These are phyloP conservation scores for Blomia tropicalis DNA, from an alignment of 2,888 invertebrate species.

Conservation along the genomic window DNA sequence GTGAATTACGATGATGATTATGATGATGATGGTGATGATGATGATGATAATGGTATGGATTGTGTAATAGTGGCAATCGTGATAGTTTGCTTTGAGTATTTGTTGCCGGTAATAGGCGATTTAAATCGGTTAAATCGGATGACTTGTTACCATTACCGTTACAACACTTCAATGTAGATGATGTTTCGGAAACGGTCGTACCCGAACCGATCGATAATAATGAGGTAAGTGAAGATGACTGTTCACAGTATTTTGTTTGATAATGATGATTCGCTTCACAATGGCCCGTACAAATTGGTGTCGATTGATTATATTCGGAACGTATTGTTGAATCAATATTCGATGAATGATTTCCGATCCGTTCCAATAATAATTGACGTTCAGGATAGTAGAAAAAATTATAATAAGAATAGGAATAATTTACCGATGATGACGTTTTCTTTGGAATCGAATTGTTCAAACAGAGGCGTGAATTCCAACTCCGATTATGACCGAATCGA, in stretches of 20 bases:
- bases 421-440: background rate
- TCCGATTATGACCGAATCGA: no score
- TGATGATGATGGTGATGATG: conserved; percentile 4
- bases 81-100: background rate
- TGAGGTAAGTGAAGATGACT: background rate
- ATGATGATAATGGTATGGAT: background rate
- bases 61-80: no score
- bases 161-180: background rate
- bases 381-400: conserved; percentile 9
- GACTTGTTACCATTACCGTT: background rate
- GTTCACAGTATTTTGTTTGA: background rate
- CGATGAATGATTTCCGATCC: no score
- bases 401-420: conserved; percentile 10
- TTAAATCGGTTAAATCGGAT: background rate
- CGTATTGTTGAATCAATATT: background rate
- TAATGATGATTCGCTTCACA: background rate
- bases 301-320: background rate
- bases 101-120: background rate
- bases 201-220: background rate
- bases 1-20: background rate
- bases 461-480: background rate
- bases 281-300: background rate
- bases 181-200: background rate
- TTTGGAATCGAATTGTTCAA: background rate
- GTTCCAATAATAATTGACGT: background rate